Base-by-base conservation (phyloP, 2,797 vertebrate genomes). In the Xenops minutus region DNA sequence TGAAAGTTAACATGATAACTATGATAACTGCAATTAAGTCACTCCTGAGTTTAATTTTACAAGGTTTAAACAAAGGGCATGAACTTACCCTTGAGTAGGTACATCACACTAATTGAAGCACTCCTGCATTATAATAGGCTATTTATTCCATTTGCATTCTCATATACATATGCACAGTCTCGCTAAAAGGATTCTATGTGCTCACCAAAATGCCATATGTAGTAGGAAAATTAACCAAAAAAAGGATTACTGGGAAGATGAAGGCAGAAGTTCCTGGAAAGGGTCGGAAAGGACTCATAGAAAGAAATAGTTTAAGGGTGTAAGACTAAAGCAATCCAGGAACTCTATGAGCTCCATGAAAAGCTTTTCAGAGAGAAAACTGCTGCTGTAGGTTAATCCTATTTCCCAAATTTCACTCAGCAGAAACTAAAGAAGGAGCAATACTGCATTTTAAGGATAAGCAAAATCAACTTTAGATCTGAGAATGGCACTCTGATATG, bases 31-130 rank as follows among this genome's bases (percentile, higher is more conserved):
- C 58, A 84, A 78, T 55, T 79, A 66, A 88, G 81, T 80, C 83
- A 14, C 34, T 85, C n/a, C 30, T 1, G 4, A 88, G 15, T 80
- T 89, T 75, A 71, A 85, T 77, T 29, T 44, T 15, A 88, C 85
- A 74, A 83, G 29, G 49, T 63, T 93, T 78, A 77, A 68, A 89
- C 20, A 68, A 83, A 91, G 72, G 15, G 6, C 86, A 81, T 27
- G 43, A 82, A 88, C 37, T 85, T 89, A 62, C 34, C 26, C 37
- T 74, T 58, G 21, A 63, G 32, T n/a, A 84, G 62, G 27, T 69
- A 80, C 85, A 67, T 64, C 52, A 85, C 26, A 88, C 19, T 75
- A 91, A 72, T 5, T 69, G 43, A 68, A 91, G 23, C 37, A 56
- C 29, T 89, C 46, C n/a, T 89, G 36, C 27, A 32, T 17, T 66